A percentile compares a stretch with the other conserved stretches of the same genome.
These are phyloP conservation scores for Aramus guarauna DNA, from an alignment of 2,113 vertebrate genomes.

Conservation along the genomic window DNA sequence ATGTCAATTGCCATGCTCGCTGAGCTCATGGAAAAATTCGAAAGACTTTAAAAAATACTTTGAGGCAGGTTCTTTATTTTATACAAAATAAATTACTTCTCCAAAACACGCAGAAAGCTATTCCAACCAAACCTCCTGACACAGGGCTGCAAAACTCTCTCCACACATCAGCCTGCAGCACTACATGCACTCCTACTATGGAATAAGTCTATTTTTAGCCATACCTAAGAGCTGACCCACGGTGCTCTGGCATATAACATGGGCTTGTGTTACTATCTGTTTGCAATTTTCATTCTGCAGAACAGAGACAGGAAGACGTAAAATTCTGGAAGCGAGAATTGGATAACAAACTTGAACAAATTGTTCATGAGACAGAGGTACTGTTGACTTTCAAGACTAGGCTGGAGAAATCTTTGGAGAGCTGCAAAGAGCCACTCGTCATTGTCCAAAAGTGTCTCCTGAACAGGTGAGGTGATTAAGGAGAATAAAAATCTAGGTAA, in stretches of 20 bases:
- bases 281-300: slow-evolving; percentile 65
- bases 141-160: neutral
- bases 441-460: slow-evolving; percentile 79
- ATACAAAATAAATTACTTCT: neutral
- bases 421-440: slow-evolving; percentile 75
- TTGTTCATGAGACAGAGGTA: slow-evolving; percentile 76
- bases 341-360: slow-evolving; percentile 82
- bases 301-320: slow-evolving; percentile 84
- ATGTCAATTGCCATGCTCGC: neutral
- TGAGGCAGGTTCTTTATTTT: neutral
- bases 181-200: neutral
- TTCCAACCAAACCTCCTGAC: neutral
- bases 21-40: neutral
- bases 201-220: neutral
- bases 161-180: neutral
- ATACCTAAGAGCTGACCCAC: neutral
- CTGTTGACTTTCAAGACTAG: slow-evolving; percentile 74
- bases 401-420: slow-evolving; percentile 80
- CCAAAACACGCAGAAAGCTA: neutral
- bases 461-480: slow-evolving; percentile 79
- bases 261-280: neutral
- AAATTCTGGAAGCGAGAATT: slow-evolving; percentile 88
- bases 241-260: neutral
- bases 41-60: neutral
- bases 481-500: neutral